Percentiles rank a stretch among this genome's conserved stretches.
Evolutionary conservation across 2,113 vertebrate genomes (phyloP).

Genomic region (Leptosomus discolor): DNA sequence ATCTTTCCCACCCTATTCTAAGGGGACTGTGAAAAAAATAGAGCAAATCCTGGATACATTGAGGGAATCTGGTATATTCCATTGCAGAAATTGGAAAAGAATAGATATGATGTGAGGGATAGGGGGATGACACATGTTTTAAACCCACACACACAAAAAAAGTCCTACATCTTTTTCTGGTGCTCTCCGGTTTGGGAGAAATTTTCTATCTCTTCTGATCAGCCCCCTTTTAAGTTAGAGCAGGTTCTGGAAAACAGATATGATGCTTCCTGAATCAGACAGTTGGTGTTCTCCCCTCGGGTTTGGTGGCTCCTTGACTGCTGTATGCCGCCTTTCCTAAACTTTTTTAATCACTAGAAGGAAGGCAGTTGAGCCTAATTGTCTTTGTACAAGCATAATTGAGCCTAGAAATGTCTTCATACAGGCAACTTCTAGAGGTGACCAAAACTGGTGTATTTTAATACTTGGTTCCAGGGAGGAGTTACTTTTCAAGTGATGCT

Average conservation of each 20-base stretch:
- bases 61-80: neutral
- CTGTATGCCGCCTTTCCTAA: neutral
- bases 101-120: neutral
- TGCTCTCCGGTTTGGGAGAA: neutral
- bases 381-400: neutral
- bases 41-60: neutral
- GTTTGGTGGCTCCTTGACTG: neutral
- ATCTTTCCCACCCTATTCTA: neutral
- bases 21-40: neutral
- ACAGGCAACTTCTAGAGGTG: neutral
- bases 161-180: neutral
- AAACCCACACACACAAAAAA: neutral
- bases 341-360: neutral
- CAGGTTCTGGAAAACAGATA: neutral
- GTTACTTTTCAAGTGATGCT: neutral
- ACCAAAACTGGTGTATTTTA: neutral
- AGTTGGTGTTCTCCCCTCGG: neutral
- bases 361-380: neutral
- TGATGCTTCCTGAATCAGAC: neutral
- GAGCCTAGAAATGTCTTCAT: neutral
- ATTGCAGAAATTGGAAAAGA: neutral
- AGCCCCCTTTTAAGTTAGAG: neutral
- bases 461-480: neutral
- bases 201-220: neutral
- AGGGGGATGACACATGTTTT: accelerated